Base-by-base conservation (phyloP, 1,140 invertebrate species). In the Dreissena rostriformis region DNA sequence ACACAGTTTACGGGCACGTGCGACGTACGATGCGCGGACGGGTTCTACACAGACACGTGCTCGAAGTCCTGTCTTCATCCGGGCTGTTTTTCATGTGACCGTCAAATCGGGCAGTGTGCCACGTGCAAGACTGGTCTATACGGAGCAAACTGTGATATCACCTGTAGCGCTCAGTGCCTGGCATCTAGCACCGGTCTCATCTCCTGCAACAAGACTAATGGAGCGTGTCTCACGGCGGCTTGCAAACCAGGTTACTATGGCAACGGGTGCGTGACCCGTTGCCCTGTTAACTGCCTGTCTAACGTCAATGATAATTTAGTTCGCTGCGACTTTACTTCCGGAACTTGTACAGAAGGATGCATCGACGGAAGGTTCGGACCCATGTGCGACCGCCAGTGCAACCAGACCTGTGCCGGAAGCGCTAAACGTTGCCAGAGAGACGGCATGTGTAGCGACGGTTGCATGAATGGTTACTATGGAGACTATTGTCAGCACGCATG, bases 141-240 rank as follows among this genome's bases (percentile, higher is more conserved):
- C 70, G 80, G 71, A 2, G n/a, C 17, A 0, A 7, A 22, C 0
- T 82, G 80, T 28, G 17, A 75, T 6, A 17, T 52, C 1, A 26
- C 26, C 19, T 82, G 80, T 61, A 82, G 80, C 26, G 39, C 55
- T 15, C 72, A 82, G 14, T 82, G 80, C 29, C 28, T 49, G 24
- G 51, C 22, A 2, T 66, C 71, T 0, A 14, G 0, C 24, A 26
- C 28, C 0, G 14, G 7, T 22, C 0, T 52, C 2, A 39, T 82
- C 5, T 57, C 29, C 19, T 82, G 80, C 61, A 63, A 82, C 72
- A 82, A 82, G 28, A 24, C 19, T 15, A 55, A 61, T 17, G 80
- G 71, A n/a, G 24, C 24, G 2, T 82, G 80, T 22, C 5, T 8
- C 57, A 63, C 63, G 19, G 22, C n/a, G 1, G 57, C 71, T 29